Conservation (phyloP, 1,140 invertebrate genomes). For the Leucophenga varia region DNA sequence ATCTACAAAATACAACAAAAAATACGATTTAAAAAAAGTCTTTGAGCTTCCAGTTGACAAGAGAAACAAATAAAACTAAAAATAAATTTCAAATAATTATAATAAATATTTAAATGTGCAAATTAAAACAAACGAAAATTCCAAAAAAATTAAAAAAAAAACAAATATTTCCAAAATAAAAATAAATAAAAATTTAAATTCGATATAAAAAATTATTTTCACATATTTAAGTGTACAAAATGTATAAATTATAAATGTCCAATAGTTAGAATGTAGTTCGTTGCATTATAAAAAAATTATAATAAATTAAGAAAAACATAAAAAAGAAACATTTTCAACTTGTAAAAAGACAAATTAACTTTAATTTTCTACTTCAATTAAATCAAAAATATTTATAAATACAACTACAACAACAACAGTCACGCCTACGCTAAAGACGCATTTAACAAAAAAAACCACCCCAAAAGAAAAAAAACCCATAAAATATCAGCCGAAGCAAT, state of each 20-base stretch:
- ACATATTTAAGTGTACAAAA: not conserved
- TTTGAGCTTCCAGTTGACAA: slow-evolving; percentile 26
- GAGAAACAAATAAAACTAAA: slow-evolving; percentile 13
- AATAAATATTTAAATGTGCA: not conserved
- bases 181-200: not conserved
- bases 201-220: not conserved
- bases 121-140: not conserved
- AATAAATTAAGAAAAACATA: no score
- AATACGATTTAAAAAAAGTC: slow-evolving; percentile 17
- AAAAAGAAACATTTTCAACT: no score
- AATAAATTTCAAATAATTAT: slow-evolving; percentile 1
- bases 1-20: slow-evolving; percentile 4
- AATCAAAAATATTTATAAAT: slow-evolving; percentile 29
- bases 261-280: no score
- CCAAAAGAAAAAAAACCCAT: no score
- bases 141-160: not conserved
- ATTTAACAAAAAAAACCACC: no score
- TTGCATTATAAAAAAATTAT: no score
- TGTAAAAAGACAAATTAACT: not conserved
- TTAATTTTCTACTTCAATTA: slow-evolving; percentile 11
- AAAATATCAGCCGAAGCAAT: no score
- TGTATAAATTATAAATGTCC: no score
- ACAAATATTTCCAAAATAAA: not conserved
- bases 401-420: slow-evolving; percentile 25
- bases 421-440: not conserved